A percentile compares a stretch with the other conserved stretches of the same genome.
phyloP scores from a whole-genome alignment of 1,140 invertebrate species.

The Calosoma granatense region DNA sequence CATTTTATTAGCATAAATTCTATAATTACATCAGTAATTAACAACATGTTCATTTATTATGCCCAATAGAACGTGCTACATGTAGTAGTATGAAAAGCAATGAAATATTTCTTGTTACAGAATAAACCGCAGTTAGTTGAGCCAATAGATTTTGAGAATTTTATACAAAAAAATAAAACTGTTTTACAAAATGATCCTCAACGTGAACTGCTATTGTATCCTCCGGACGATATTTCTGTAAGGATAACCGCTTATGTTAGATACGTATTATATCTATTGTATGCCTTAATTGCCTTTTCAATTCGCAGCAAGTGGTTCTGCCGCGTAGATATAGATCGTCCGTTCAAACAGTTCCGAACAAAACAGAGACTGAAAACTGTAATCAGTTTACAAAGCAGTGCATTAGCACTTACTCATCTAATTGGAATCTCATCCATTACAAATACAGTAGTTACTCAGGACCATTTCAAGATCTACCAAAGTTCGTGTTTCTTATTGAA shows the following conservation, averaged over 20 bases:
- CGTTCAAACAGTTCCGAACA: slow-evolving; percentile 54
- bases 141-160: slow-evolving; percentile 84
- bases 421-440: slow-evolving; percentile 80
- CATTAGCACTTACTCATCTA: slow-evolving; percentile 72
- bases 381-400: slow-evolving; percentile 77
- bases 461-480: slow-evolving; percentile 73
- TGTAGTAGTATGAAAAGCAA: no score
- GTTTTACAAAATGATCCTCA: slow-evolving; percentile 87
- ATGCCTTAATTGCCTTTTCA: slow-evolving; percentile 9
- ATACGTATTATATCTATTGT: slow-evolving; percentile 2
- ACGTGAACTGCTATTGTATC: slow-evolving; percentile 78
- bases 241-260: slow-evolving; percentile 12
- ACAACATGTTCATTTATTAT: no score
- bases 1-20: no score
- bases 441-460: slow-evolving; percentile 80
- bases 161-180: slow-evolving; percentile 82
- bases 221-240: slow-evolving; percentile 80
- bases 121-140: slow-evolving; percentile 66
- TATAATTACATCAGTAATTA: no score
- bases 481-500: slow-evolving; percentile 41
- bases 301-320: slow-evolving; percentile 61
- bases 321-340: slow-evolving; percentile 68
- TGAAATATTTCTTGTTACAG: slow-evolving; percentile 46
- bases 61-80: no score
- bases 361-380: slow-evolving; percentile 39